These are phyloP conservation scores for Sebastes goodei DNA, from an alignment of 2,797 vertebrate genomes.

Conservation along the genomic window DNA sequence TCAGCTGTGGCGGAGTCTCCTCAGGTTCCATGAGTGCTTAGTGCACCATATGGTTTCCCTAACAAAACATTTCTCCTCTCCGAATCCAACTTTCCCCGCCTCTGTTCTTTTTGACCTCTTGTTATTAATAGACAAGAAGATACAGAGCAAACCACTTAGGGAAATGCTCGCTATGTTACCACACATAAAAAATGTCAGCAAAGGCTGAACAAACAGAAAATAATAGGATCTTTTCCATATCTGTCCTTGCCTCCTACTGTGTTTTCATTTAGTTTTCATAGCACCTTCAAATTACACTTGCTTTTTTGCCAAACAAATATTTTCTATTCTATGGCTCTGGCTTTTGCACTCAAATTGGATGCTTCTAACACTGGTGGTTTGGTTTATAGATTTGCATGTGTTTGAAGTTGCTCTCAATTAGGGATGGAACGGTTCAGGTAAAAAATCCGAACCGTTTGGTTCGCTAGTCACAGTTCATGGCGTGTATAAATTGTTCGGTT, in stretches of 20 bases:
- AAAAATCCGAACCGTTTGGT: too few species aligned
- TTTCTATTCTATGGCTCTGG: neutral
- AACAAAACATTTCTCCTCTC: slow-evolving; percentile 36
- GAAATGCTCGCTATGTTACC: neutral
- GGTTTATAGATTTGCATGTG: neutral
- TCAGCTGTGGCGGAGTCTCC: slow-evolving; percentile 29
- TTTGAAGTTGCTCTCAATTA: neutral
- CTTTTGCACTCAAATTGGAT: neutral
- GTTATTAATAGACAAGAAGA: slow-evolving; percentile 57
- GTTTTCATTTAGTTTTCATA: slow-evolving; percentile 5
- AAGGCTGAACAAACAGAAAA: neutral
- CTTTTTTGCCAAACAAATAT: neutral
- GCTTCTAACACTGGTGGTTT: neutral
- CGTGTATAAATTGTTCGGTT: too few species aligned
- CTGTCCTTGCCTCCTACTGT: neutral
- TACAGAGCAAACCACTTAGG: slow-evolving; percentile 20
- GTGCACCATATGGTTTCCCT: slow-evolving; percentile 45
- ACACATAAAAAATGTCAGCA: neutral
- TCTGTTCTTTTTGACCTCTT: slow-evolving; percentile 46
- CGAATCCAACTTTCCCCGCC: slow-evolving; percentile 20
- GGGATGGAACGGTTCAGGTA: too few species aligned
- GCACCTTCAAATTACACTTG: neutral
- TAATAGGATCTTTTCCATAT: neutral
- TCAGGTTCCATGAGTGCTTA: slow-evolving; percentile 26
- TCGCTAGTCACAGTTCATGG: too few species aligned